Evolutionary conservation across 2,888 invertebrate genomes (phyloP), one percentile per base, ranked within the genome.

Genomic region (Helicoverpa assulta): DNA sequence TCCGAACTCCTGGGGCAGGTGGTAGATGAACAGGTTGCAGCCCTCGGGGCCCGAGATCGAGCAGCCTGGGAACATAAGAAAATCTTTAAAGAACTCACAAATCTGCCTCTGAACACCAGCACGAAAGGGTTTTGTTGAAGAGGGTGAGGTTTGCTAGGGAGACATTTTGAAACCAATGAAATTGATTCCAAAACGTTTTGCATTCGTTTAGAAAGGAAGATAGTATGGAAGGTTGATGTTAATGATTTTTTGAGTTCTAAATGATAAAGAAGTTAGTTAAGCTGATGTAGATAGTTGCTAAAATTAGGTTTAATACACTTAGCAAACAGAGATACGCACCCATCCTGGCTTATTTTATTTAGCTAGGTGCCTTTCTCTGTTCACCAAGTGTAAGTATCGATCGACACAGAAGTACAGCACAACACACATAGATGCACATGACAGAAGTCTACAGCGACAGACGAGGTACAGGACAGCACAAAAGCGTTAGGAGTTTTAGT

Each of bases 21-120:
- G 99, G 97, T 99, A 99, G 96, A 99, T 99, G 97, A 99, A 99
- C 89, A 99, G 97, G 96, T 99, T 99, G 97, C 99, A 99, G 93
- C 99, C 99, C 96, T 99, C 99, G 86, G 99, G 99, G 93, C 99
- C 99, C 93, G 98, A 98, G 96, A 98, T 98, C 92, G 98, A 98
- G 96, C 98, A 98, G 94, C 98, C 98, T 98, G 97, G 96, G 95
- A 97, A 97, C 96, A 97, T 96, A 93, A 97, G 94, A 95, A 96
- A 96, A 96, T 97, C 97, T 97, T 97, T 96, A 96, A 96, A 96
- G 96, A 96, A 96, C 96, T 96, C 95, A 95, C 93, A 95, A 92
- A 93, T 95, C 96, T 95, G 96, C 90, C 90, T 90, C 85, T 80
- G 59, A 85, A 94, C 93, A 93, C 84, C 70, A 79, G 26, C 70